Base-by-base conservation (phyloP, 2,888 invertebrate species). In the Synanthedon myopaeformis region DNA sequence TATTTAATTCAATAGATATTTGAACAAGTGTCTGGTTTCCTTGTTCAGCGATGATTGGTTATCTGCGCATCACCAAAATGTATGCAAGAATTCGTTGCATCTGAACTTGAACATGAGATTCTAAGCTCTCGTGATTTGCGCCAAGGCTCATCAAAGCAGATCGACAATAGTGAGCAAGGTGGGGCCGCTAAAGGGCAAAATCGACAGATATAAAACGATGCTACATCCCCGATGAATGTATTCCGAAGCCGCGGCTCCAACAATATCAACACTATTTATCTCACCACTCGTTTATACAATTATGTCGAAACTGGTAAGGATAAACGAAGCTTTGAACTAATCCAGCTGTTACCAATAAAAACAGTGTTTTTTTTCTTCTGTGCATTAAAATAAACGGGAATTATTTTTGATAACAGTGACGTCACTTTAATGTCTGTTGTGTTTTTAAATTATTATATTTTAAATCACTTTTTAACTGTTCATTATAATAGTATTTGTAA, bases 151-250 rank as follows among this genome's bases (percentile, higher is more conserved):
- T 70, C 74, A 69, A 69, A 75, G 69, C 73, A 63, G 61, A 73
- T 72, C 72, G 65, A 76, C 76, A 81, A 82, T 79, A 74, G 55
- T 76, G 79, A 72, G 76, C 83, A 82, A 82, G 79, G 82, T 85
- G 82, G 81, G 69, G 84, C 81, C 82, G 69, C 67, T 65, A 85
- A 85, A 85, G 85, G 85, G 85, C 84, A 85, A 69, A 68, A 70
- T 66, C 70, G 69, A 70, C 70, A 65, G 76, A 80, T 85, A 84
- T 85, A 85, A 77, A 82, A 78, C 76, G 75, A 69, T 54, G 79
- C 67, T 35, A 74, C 80, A 82, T 79, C 84, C 83, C 76, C 68
- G 67, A 67, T 65, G 62, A 66, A 66, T 60, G 78, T 78, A 82
- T 75, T 79, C 71, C 64, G 63, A 66, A 69, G 67, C 61, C 64